Evolutionary conservation across 64 coral and sea anemone genomes (phyloP).

Genomic region (Porites australiensis): DNA sequence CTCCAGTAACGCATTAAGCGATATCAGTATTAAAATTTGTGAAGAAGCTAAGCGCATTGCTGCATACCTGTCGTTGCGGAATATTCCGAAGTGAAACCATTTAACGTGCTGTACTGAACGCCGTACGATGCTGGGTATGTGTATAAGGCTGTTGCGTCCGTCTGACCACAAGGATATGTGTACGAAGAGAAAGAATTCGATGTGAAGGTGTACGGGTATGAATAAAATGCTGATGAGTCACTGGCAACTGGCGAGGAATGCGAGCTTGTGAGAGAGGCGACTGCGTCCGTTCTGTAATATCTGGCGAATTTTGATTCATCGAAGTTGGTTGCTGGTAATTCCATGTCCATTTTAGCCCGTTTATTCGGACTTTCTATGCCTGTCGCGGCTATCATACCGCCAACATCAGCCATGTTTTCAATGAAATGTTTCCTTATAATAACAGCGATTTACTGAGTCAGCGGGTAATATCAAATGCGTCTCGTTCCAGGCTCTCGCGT

Average conservation of each 20-base stretch:
- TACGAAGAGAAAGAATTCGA: conserved; percentile 85
- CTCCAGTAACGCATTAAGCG: conserved; percentile 60
- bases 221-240: conserved; percentile 87
- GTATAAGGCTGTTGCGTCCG: conserved; percentile 79
- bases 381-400: conserved; percentile 81
- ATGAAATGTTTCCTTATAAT: conserved; percentile 88
- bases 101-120: conserved; percentile 80
- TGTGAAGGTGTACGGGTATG: conserved; percentile 88
- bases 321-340: conserved; percentile 94
- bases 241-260: conserved; percentile 87
- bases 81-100: conserved; percentile 65
- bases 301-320: conserved; percentile 99
- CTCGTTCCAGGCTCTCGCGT: conserved; percentile 82
- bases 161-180: conserved; percentile 71
- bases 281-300: conserved; percentile 97
- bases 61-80: conserved; percentile 58
- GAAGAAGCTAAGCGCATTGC: conserved; percentile 37
- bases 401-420: conserved; percentile 98
- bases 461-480: conserved; percentile 97
- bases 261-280: conserved; percentile 78
- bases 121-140: conserved; percentile 91
- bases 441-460: conserved; percentile 84
- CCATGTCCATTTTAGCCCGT: conserved; percentile 98
- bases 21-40: conserved; percentile 20
- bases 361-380: conserved; percentile 97